phyloP scores from a whole-genome alignment of 2,113 vertebrate genomes.

The Phycodurus eques region DNA sequence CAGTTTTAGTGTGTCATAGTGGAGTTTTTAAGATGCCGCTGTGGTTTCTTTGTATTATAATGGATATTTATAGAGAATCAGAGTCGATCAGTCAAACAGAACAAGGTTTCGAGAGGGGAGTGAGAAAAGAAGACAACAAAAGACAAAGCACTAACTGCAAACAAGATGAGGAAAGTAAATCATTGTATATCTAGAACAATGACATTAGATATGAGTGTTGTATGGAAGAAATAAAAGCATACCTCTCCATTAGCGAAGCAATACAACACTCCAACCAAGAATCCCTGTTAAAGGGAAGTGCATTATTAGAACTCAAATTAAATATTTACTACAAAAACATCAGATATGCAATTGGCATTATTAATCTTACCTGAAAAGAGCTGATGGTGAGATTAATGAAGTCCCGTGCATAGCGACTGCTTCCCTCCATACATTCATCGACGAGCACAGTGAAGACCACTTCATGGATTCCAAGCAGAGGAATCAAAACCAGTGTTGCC shows the following conservation, averaged over 20 bases:
- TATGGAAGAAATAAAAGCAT: conserved; percentile 26
- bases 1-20: too few relatives aligned
- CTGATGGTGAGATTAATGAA: conserved; percentile 87
- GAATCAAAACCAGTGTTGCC: conserved; percentile 90
- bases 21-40: too few relatives aligned
- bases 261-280: conserved; percentile 88
- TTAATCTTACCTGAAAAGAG: conserved; percentile 81
- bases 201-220: too few relatives aligned
- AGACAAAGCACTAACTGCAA: too few relatives aligned
- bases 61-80: too few relatives aligned
- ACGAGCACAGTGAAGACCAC: conserved; percentile 84
- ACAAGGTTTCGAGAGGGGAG: too few relatives aligned
- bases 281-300: conserved; percentile 75
- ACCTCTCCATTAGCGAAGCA: conserved; percentile 97
- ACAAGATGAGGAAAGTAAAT: too few relatives aligned
- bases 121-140: too few relatives aligned
- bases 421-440: conserved; percentile 84
- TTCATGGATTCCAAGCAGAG: conserved; percentile 90
- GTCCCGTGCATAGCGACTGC: conserved; percentile 75
- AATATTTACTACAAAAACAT: not conserved
- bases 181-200: too few relatives aligned
- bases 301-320: not conserved
- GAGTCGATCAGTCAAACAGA: too few relatives aligned
- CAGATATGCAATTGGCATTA: not conserved
- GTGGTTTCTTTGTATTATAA: too few relatives aligned